Conservation (phyloP, 2,113 vertebrate species). For the Aleadryas rufinucha region DNA sequence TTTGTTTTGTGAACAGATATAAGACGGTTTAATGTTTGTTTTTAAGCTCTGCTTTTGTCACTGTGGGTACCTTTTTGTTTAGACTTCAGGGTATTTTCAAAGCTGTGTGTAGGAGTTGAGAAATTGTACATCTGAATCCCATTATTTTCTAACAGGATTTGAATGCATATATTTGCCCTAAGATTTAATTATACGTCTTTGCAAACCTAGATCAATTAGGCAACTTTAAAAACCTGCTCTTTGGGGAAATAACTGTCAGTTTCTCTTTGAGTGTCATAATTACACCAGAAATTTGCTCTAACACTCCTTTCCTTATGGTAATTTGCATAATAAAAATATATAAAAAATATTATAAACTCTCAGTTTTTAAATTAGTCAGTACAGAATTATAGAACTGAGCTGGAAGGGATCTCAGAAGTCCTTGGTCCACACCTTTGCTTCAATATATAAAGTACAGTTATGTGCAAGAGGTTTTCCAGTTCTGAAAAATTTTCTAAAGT, state of each 20-base stretch:
- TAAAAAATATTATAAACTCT: background rate
- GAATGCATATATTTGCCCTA: background rate
- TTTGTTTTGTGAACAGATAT: background rate
- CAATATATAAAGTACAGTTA: background rate
- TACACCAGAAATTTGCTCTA: background rate
- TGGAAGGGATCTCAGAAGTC: background rate
- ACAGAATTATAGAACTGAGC: background rate
- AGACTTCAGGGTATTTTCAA: conserved; percentile 33
- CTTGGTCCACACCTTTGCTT: background rate
- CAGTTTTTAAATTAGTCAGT: background rate
- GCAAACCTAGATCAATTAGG: conserved; percentile 28
- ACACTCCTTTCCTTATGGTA: background rate
- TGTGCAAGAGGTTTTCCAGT: background rate
- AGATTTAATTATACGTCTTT: conserved; percentile 45
- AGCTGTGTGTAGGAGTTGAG: background rate
- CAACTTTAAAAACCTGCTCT: background rate
- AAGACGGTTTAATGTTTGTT: conserved; percentile 4
- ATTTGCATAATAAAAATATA: background rate
- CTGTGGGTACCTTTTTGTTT: background rate
- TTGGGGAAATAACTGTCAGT: conserved; percentile 4
- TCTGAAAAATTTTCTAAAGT: background rate
- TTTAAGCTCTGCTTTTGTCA: background rate
- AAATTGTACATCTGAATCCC: conserved; percentile 25
- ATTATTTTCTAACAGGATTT: conserved; percentile 26
- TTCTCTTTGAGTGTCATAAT: background rate